These are phyloP conservation scores for Tragelaphus scriptus DNA, from an alignment of 2,113 vertebrate genomes.

Conservation along the genomic window DNA sequence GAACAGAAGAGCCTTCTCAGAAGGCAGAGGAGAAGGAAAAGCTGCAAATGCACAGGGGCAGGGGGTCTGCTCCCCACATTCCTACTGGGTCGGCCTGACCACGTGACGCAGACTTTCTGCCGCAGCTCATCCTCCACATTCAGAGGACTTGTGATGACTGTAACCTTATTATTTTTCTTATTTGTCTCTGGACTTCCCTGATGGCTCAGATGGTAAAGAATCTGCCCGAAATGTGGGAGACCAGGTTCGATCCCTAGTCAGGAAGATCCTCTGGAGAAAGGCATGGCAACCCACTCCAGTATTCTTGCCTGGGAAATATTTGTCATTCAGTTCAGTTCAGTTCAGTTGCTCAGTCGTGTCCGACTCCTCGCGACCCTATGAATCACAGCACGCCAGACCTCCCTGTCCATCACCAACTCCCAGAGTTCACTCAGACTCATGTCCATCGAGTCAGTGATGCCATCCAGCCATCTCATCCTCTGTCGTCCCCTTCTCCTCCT, in stretches of 20 bases:
- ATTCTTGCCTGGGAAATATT: background rate
- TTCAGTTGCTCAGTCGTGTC: too few species aligned
- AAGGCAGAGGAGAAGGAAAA: background rate
- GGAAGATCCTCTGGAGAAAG: background rate
- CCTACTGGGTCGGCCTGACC: too few species aligned
- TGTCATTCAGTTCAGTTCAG: background rate
- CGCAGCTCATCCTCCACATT: background rate
- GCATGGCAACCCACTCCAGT: background rate
- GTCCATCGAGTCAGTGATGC: too few species aligned
- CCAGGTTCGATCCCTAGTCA: background rate
- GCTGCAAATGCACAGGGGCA: background rate
- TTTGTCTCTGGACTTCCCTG: background rate
- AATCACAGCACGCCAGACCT: too few species aligned
- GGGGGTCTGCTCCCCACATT: background rate
- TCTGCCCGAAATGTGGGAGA: background rate
- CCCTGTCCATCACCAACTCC: too few species aligned
- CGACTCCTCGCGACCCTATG: too few species aligned
- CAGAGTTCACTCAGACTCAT: too few species aligned
- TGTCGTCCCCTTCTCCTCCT: too few species aligned
- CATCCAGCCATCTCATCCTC: too few species aligned
- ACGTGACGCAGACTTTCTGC: background rate
- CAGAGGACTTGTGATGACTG: background rate
- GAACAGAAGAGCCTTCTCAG: background rate
- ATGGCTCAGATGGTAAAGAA: background rate
- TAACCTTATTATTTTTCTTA: background rate